Base-by-base conservation (phyloP, 2,888 invertebrate genomes). In the Pegoplata infirma region DNA sequence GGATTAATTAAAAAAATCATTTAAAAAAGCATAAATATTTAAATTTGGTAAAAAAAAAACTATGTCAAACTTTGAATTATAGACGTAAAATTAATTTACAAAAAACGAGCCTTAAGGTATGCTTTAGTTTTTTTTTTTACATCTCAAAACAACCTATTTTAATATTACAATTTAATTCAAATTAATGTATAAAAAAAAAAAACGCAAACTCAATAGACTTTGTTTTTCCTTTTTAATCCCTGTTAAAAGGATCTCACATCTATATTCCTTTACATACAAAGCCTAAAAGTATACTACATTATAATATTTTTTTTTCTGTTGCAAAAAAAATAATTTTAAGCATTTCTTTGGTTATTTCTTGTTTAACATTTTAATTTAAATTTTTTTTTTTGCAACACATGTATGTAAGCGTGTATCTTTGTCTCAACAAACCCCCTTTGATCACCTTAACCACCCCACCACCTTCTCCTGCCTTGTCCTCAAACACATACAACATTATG, bases 231-330 rank as follows among this genome's bases (percentile, higher is more conserved):
- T 63, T 72, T 49, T 46, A 64, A 64, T 51, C 28, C 14, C 28
- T 14, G 16, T 16, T 49, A 51, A 40, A 44, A 58, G 40, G 25
- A 64, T 56, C 47, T 63, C 17, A 55, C n/a, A 53, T n/a, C n/a
- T n/a, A n/a, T 44, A 40, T 23, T 49, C 17, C 14, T 56, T 72
- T 23, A 55, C 12, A 72, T 32, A 32, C 25, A 23, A 63, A 55
- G 64, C 64, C 69, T 69, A 58, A 64, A 76, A 69, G 75, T 69
- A 36, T 75, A 36, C 59, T 59, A 25, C 14, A 19, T 16, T 64
- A 16, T 23, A 40, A 32, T 16, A 14, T 63, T 10, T 32, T 36
- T 46, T 10, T 32, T 49, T 21, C 12, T 21, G 21, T 21, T 49
- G 14, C 28, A 40, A 19, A 56, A 40, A 19, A 56, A 71, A 46